Evolutionary conservation across 2,113 vertebrate species (phyloP), one percentile per base, ranked within the genome.

Genomic region (Saimiri boliviensis): DNA sequence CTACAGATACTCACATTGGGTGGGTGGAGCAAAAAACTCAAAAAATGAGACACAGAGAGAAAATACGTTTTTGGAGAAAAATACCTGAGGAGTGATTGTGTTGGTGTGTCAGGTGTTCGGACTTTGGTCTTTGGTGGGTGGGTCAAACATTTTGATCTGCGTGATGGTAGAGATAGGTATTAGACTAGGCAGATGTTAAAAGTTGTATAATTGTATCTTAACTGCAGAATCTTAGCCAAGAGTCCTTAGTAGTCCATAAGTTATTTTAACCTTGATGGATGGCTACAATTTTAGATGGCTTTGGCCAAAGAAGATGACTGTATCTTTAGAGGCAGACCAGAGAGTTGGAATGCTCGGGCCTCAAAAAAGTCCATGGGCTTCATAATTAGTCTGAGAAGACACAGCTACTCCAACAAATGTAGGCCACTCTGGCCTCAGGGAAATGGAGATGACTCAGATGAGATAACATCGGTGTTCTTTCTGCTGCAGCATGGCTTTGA

Each of bases 321-420:
- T 74, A 80, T 85, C 25, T 73, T 17, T 68, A 32, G 27, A 66
- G 10, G 1, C n/a, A 54, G 5, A 9, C 4, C 5, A 13, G 42
- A 6, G 10, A 6, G 14, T 23, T 1, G 23, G 2, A 5, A 70
- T 14, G 4, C 6, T 54, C 10, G 37, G 27, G 6, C 1, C 2
- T 63, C 45, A 66, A 1, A n/a, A 82, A 82, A 20, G 54, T 30
- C 27, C 6, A 1, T n/a, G 16, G 3, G 3, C 35, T 95, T 54
- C 25, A 13, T 47, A 1, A 32, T 5, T 68, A 11, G 5, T 7
- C 13, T 42, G 11, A 35, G 68, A 2, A 74, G 40, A 68, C 47
- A 37, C 3, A 37, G 49, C 32, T 9, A 71, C 10, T 3, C 6
- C 47, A 85, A 60, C n/a, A 54, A 87, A 37, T 25, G 2, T 8